Evolutionary conservation across 2,113 vertebrate genomes (phyloP).

Genomic region (Oryzias woworae): DNA sequence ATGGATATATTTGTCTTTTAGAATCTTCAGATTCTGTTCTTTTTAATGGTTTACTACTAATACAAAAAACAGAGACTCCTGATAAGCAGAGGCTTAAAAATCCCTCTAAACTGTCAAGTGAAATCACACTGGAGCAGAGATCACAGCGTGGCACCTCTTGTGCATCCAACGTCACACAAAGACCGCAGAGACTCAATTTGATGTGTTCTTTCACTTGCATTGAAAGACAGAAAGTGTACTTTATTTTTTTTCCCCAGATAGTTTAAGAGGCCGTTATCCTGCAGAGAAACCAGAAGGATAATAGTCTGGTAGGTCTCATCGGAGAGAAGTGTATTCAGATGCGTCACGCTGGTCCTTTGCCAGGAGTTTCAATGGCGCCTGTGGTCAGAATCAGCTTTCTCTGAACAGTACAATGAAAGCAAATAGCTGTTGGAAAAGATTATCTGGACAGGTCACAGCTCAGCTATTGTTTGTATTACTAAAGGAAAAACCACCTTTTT

Average conservation of each 20-base stretch:
- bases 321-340: conserved; percentile 33
- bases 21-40: conserved; percentile 37
- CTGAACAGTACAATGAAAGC: conserved; percentile 24
- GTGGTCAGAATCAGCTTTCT: conserved; percentile 43
- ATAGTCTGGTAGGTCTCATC: conserved; percentile 20
- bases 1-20: conserved; percentile 23
- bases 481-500: too few species aligned
- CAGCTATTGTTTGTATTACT: neutral
- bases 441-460: conserved; percentile 25
- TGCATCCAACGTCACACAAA: conserved; percentile 44
- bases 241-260: conserved; percentile 38
- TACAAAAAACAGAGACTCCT: conserved; percentile 34
- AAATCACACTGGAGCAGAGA: conserved; percentile 41
- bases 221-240: conserved; percentile 29
- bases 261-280: conserved; percentile 14
- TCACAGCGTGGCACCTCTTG: conserved; percentile 19
- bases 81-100: conserved; percentile 33
- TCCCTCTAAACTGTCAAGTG: conserved; percentile 47
- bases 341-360: conserved; percentile 39
- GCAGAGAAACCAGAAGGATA: conserved; percentile 18
- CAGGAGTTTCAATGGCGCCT: conserved; percentile 37
- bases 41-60: conserved; percentile 48
- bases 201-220: conserved; percentile 37
- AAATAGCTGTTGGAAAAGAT: conserved; percentile 16
- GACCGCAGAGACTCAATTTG: conserved; percentile 40